Conservation (phyloP, 2,888 invertebrate species). For the Apamea sordens region DNA sequence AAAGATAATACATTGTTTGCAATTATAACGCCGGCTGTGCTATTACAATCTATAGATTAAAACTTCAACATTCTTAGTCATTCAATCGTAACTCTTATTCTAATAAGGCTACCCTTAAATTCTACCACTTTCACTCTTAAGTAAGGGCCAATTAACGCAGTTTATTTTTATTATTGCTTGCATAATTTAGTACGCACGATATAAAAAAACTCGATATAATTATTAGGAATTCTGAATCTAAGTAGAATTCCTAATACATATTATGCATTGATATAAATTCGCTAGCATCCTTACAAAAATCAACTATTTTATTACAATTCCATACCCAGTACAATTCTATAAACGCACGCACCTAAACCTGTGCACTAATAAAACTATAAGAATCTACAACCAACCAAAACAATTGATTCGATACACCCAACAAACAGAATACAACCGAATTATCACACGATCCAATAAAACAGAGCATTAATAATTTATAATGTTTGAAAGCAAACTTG, state of each 20-base stretch:
- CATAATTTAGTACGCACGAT: constrained; percentile 58
- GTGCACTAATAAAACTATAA: constrained; percentile 48
- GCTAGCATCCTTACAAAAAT: constrained; percentile 63
- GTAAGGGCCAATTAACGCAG: constrained; percentile 76
- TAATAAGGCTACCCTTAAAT: constrained; percentile 90
- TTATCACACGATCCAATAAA: constrained; percentile 53
- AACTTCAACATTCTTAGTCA: constrained; percentile 83
- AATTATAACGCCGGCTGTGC: constrained; percentile 87
- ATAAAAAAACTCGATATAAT: constrained; percentile 56
- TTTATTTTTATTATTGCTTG: constrained; percentile 78
- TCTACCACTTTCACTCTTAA: constrained; percentile 81
- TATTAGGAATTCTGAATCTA: constrained; percentile 56
- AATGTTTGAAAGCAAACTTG: constrained; percentile 68
- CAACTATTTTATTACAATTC: constrained; percentile 54
- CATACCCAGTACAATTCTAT: constrained; percentile 53
- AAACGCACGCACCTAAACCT: constrained; percentile 55
- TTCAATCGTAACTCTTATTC: constrained; percentile 84
- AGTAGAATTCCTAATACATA: constrained; percentile 60
- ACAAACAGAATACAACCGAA: constrained; percentile 49
- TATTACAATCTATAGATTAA: constrained; percentile 83
- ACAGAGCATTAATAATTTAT: constrained; percentile 35
- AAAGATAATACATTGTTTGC: constrained; percentile 86
- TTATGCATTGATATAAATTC: constrained; percentile 70
- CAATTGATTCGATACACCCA: constrained; percentile 54
- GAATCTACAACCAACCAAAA: constrained; percentile 52